phyloP scores from a whole-genome alignment of 2,797 vertebrate species.

The Bufotes viridis region DNA sequence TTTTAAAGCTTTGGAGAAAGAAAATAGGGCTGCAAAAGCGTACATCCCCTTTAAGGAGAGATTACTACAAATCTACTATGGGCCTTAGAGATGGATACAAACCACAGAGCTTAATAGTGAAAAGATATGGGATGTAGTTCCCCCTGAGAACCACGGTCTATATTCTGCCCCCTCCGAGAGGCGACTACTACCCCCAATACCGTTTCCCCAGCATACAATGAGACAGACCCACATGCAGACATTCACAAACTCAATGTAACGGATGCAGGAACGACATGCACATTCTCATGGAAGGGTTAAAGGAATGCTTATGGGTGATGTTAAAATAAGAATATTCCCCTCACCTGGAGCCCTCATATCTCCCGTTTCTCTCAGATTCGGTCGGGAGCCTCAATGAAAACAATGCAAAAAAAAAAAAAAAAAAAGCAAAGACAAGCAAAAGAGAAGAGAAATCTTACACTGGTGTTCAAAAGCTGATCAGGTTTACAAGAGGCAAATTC shows the following conservation, averaged over 20 bases:
- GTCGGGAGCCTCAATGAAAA: constrained; percentile 91
- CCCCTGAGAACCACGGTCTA: too few species aligned
- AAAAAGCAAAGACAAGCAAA: constrained; percentile 77
- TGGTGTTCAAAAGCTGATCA: constrained; percentile 61
- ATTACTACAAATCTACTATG: neutral
- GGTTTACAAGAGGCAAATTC: constrained; percentile 15
- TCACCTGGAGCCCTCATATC: constrained; percentile 99
- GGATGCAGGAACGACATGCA: constrained; percentile 24
- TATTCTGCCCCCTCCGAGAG: too few species aligned
- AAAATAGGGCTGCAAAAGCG: neutral
- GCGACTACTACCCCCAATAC: neutral
- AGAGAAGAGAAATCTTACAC: constrained; percentile 80
- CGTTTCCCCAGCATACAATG: constrained; percentile 10
- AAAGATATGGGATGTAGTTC: too few species aligned
- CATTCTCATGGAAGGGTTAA: constrained; percentile 8
- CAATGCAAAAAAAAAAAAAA: constrained; percentile 65
- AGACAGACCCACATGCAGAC: constrained; percentile 23
- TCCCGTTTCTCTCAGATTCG: constrained; percentile 99
- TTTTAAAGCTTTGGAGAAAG: neutral
- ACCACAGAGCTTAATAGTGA: neutral
- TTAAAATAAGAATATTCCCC: constrained; percentile 68
- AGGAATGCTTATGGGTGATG: constrained; percentile 38
- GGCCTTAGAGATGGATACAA: neutral
- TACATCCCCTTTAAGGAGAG: neutral
- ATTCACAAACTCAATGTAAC: neutral